Base-by-base conservation (phyloP, 2,888 invertebrate genomes). In the Lagria hirta region DNA sequence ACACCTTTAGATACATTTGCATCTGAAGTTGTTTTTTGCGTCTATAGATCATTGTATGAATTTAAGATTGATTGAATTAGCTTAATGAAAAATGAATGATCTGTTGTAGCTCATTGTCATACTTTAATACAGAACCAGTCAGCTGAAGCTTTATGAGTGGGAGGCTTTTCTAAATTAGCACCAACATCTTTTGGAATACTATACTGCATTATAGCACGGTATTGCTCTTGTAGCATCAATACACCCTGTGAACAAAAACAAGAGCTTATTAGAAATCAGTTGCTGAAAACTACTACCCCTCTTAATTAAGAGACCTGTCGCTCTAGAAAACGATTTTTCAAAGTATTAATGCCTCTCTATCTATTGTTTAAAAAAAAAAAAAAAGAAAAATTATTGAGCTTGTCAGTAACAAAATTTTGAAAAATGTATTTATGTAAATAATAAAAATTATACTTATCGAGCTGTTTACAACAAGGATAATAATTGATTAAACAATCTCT, bases 181-280 rank as follows among this genome's bases (percentile, higher is more conserved):
- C 63, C 62, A 27, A 66, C 55, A 57, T 82, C 81, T 65, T 81
- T 82, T 6, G 83, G 82, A 65, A 84, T 82, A 64, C 86, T 86
- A 72, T 84, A 88, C 67, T 87, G 86, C 76, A 88, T 79, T 16
- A 82, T 78, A 46, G 85, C 84, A 47, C 84, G 78, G 63, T 80
- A 82, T 58, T 84, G 81, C 65, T 85, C 84, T 70, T 83, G 82
- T 43, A 87, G 75, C 75, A 83, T 79, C 58, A 87, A 72, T 41
- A 82, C 76, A 47, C 86, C 86, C 83, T 86, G 79, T 63, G 79
- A 79, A 71, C 74, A 70, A 73, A 68, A 61, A 64, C 55, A 52
- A 52, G 45, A 24, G 20, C 8, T 22, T 51, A 52, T 51, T 43
- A 51, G 45, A 57, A 61, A 35, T 44, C 44, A 53, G 32, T 40